phyloP scores from a whole-genome alignment of 2,888 invertebrate species.

The Amitus sp. region DNA sequence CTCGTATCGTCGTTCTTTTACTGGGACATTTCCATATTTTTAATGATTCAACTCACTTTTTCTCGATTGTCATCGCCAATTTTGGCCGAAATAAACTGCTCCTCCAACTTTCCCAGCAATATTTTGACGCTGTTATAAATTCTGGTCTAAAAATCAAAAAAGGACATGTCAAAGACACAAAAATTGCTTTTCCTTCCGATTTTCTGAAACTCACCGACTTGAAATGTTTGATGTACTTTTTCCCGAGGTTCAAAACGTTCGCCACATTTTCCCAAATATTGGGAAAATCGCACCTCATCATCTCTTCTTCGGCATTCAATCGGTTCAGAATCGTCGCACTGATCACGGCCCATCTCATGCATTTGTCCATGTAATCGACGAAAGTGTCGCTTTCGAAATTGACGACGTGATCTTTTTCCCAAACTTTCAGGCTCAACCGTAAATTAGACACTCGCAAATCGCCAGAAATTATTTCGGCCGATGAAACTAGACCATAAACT shows the following conservation, averaged over 20 bases:
- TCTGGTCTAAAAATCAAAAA: constrained; percentile 55
- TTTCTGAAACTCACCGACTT: constrained; percentile 14
- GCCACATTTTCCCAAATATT: constrained; percentile 57
- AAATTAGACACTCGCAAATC: constrained; percentile 51
- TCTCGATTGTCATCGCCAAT: constrained; percentile 9
- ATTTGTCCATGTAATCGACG: constrained; percentile 50
- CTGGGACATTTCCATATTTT: neutral
- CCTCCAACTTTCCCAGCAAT: constrained; percentile 48
- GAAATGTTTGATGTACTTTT: constrained; percentile 25
- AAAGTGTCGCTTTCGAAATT: constrained; percentile 33
- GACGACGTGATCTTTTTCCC: constrained; percentile 29
- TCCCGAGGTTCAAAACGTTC: constrained; percentile 45
- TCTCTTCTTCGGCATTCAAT: constrained; percentile 19
- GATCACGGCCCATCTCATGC: constrained; percentile 58
- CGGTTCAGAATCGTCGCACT: constrained; percentile 53
- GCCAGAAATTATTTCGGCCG: constrained; percentile 54
- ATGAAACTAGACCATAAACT: constrained; percentile 50
- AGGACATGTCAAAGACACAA: no score
- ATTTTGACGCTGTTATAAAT: constrained; percentile 52
- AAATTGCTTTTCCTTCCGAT: no score
- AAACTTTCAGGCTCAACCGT: constrained; percentile 42
- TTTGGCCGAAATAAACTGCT: constrained; percentile 44
- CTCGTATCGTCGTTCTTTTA: no score
- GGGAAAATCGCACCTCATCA: constrained; percentile 33
- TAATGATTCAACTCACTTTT: constrained; percentile 13